A percentile compares a stretch with the other conserved stretches of the same genome.
These are phyloP conservation scores for Dicerorhinus sumatrensis DNA, from an alignment of 2,113 vertebrate species.

Conservation along the genomic window DNA sequence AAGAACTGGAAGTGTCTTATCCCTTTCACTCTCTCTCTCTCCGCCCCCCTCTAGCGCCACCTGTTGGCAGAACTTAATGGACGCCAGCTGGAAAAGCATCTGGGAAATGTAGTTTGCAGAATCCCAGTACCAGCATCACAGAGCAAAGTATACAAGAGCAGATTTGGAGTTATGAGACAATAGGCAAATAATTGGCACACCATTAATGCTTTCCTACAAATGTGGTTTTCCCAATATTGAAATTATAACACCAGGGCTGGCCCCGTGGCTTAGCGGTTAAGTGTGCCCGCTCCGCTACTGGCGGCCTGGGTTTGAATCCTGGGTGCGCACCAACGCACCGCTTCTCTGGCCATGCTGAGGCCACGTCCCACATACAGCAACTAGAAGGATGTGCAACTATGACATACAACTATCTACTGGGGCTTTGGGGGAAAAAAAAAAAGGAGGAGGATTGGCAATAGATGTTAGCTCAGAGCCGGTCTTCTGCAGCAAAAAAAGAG, in stretches of 20 bases:
- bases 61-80: neutral
- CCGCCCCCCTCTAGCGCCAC: neutral
- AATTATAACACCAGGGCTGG: neutral
- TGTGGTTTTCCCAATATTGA: neutral
- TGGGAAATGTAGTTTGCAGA: neutral
- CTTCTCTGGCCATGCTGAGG: no score
- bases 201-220: neutral
- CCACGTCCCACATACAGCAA: no score
- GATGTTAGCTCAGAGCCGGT: no score
- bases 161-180: neutral
- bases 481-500: no score
- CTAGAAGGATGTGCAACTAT: no score
- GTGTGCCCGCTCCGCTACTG: no score
- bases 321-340: no score
- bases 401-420: no score
- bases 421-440: no score
- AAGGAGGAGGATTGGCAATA: no score
- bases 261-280: no score
- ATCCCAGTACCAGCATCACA: neutral
- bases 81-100: neutral
- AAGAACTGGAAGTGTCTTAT: neutral
- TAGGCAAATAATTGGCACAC: neutral
- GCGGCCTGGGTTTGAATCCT: no score
- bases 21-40: neutral
- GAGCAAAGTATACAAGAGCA: neutral